Evolutionary conservation across 2,797 vertebrate species (phyloP).

Genomic region (Gallinago nigripennis): DNA sequence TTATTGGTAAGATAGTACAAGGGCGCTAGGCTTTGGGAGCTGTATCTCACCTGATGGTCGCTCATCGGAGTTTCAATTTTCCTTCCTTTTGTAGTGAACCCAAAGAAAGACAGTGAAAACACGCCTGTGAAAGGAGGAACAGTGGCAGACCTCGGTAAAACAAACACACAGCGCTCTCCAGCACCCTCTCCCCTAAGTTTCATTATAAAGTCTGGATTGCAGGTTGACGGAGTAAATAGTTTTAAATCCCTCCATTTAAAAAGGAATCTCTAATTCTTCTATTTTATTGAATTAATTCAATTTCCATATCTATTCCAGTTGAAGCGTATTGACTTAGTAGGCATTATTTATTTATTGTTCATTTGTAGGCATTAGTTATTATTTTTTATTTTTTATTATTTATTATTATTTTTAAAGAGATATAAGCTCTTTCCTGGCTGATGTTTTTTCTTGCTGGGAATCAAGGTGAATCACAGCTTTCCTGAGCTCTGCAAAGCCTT

Average conservation of each 20-base stretch:
- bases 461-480: not conserved
- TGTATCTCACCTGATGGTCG: not conserved
- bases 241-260: not conserved
- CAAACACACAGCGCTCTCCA: not conserved
- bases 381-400: too few species aligned
- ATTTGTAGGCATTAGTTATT: too few species aligned
- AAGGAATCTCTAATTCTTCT: not conserved
- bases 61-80: not conserved
- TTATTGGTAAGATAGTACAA: not conserved
- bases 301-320: fast-evolving
- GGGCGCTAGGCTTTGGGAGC: fast-evolving
- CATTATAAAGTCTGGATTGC: not conserved
- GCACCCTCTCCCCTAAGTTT: not conserved
- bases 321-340: fast-evolving
- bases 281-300: not conserved
- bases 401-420: not conserved
- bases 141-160: constrained; percentile 89
- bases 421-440: not conserved
- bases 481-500: not conserved
- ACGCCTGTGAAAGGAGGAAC: constrained; percentile 93
- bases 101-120: constrained; percentile 94
- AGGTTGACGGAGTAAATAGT: not conserved
- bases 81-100: constrained; percentile 81
- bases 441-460: not conserved
- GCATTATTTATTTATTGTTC: too few species aligned